Conservation (phyloP, 2,113 vertebrate genomes). For the Oriolus oriolus region DNA sequence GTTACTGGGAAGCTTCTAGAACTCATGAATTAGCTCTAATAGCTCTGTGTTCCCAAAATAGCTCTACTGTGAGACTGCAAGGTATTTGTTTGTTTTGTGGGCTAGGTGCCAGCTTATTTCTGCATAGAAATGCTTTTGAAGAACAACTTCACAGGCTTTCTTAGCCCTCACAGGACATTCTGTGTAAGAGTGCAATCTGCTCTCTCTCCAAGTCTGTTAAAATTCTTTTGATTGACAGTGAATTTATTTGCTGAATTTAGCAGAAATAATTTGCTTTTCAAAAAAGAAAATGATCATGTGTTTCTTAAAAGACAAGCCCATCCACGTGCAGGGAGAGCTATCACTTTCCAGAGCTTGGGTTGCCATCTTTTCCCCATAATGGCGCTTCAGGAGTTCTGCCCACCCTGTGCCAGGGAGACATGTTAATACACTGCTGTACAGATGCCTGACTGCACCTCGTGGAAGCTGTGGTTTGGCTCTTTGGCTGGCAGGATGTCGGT, state of each 20-base stretch:
- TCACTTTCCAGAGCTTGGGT: not conserved
- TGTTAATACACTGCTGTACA: not conserved
- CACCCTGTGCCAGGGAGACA: not conserved
- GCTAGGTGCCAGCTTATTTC: not conserved
- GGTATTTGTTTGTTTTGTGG: slow-evolving; percentile 26
- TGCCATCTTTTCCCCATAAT: not conserved
- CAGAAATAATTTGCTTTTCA: not conserved
- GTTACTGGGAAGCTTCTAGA: slow-evolving; percentile 12
- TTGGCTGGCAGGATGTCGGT: not conserved
- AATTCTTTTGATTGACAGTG: not conserved
- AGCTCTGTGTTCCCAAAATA: not conserved
- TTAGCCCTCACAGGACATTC: not conserved
- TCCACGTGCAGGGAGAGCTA: not conserved
- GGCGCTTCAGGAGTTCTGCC: not conserved
- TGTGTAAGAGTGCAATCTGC: not conserved
- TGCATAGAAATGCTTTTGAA: not conserved
- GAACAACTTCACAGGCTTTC: not conserved
- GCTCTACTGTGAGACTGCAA: not conserved
- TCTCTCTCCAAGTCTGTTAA: not conserved
- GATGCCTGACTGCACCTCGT: not conserved
- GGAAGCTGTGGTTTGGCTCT: not conserved
- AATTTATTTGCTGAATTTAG: not conserved
- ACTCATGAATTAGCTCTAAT: not conserved
- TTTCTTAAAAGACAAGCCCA: not conserved
- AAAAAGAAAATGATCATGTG: fast-evolving